Base-by-base conservation (phyloP, 37 sponge, comb jelly and placozoan genomes). In the Beroe forskalii region DNA sequence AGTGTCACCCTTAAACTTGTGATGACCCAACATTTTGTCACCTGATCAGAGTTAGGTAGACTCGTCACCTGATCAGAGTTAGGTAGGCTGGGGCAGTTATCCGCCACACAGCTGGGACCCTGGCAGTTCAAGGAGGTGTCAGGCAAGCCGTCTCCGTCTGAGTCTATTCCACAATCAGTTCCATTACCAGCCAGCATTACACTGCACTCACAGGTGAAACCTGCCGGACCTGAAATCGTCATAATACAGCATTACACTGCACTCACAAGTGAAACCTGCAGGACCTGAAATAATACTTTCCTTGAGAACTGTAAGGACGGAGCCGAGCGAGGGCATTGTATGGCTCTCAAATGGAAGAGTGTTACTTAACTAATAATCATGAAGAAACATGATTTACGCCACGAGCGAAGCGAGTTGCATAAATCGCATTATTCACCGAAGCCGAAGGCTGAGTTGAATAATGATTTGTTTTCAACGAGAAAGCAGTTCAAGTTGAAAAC, bases 191-290 rank as follows among this genome's bases (percentile, higher is more conserved):
- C 60, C 55, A 35, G 35, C 55, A 41, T 12, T 40, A 80, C 35
- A 41, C 35, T 43, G 32, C 86, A 80, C 32, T 80, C 86, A 38
- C 86, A 80, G n/a, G 40, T 37, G 35, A 43, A 80, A 1, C 55
- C 86, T n/a, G 86, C 86, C 43, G 86, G 86, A 9, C 86, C 86
- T 80, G 86, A 6, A 42, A n/a, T n/a, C 86, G 28, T 80, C 35
- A 43, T 55, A 44, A 41, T 44, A n/a, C 55, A 35, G 35, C 55
- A 41, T 12, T 40, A 80, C 35, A 41, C 35, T 43, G 32, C 86
- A 80, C 32, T 80, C 86, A 38, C 86, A 80, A 22, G 40, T 37
- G 35, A 43, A 80, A 1, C 55, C 86, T n/a, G 86, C 86, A 4
- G 86, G 86, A 9, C 86, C 86, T 80, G 86, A 6, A 42, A n/a